Evolutionary conservation across 1,140 invertebrate species (phyloP), one percentile per base, ranked within the genome.

Genomic region (Choristoneura fumiferana): DNA sequence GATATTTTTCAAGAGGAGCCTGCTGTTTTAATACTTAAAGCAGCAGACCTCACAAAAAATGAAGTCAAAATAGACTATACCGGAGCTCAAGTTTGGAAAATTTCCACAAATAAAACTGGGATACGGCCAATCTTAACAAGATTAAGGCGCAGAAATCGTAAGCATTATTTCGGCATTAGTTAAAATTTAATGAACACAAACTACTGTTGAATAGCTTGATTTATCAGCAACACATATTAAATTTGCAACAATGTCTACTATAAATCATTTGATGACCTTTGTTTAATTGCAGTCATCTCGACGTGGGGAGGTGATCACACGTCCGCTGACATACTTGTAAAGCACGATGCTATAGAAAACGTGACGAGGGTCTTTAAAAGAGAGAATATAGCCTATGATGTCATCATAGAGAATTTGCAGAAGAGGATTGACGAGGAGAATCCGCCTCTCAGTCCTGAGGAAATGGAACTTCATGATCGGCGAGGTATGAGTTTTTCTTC

Each of bases 351-450:
- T 4, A 61, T 92, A 34, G 74, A 88, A 54, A 91, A 90, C 59
- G 91, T 93, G 1, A 89, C 89, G 52, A 73, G 90, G 54, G 76
- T 87, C 18, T 87, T 93, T 4, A 84, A 84, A 10, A 69, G 88
- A 0, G 90, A 92, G 15, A 90, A 91, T 37, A 92, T 95, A 39
- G 81, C 91, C 6, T 95, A 92, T 62, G 89, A 93, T 5, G 82
- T 96, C 1, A 78, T 95, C 8, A 95, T 96, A 67, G 91, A 93
- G 9, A 93, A 96, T 82, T 68, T 96, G 15, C 95, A 96, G 76
- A 90, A 91, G 63, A 93, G 93, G 5, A 96, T 96, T 29, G 92
- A 95, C 65, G 91, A 92, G 61, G 95, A 96, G 85, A 96, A 96
- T 85, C 94, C 94, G 17, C 87, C 91, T 0, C 82, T 92, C 1